A percentile compares a stretch with the other conserved stretches of the same genome.
Evolutionary conservation across 2,888 invertebrate genomes (phyloP).

Genomic region (Carabus problematicus): DNA sequence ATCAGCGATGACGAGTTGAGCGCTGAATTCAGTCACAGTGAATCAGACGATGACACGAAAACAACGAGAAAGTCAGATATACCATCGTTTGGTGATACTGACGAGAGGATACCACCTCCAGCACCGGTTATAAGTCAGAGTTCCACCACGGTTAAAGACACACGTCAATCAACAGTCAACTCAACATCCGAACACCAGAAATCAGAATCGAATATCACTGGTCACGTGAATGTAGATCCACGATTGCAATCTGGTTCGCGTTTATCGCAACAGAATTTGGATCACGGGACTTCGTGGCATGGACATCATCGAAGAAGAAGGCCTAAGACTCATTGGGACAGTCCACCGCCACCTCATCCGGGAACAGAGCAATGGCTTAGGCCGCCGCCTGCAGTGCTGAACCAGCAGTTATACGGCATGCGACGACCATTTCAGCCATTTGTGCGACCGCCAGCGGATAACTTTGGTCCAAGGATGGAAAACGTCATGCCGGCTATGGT

Average conservation of each 20-base stretch:
- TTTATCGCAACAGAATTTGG: constrained; percentile 32
- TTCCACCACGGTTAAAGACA: constrained; percentile 8
- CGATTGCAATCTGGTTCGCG: constrained; percentile 27
- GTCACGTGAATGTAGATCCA: constrained; percentile 30
- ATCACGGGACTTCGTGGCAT: constrained; percentile 22
- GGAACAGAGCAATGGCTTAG: constrained; percentile 33
- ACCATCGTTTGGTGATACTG: constrained; percentile 60
- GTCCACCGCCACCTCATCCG: constrained; percentile 51
- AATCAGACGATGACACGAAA: constrained; percentile 40
- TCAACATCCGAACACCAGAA: constrained; percentile 33
- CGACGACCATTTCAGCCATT: constrained; percentile 54
- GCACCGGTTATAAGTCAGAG: constrained; percentile 55
- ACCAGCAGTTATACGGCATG: constrained; percentile 56
- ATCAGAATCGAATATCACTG: constrained; percentile 17
- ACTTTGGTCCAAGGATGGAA: constrained; percentile 31
- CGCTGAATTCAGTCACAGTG: constrained; percentile 49
- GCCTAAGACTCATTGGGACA: constrained; percentile 49
- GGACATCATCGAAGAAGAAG: constrained; percentile 58
- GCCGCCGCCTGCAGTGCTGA: constrained; percentile 33
- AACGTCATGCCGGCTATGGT: constrained; percentile 19
- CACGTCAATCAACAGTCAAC: constrained; percentile 40
- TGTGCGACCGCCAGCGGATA: constrained; percentile 23
- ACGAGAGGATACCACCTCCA: constrained; percentile 61
- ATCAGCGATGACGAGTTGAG: constrained; percentile 58
- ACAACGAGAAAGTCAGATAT: constrained; percentile 46